Conservation (phyloP, 2,797 vertebrate species). For the Bradypodion ventrale region DNA sequence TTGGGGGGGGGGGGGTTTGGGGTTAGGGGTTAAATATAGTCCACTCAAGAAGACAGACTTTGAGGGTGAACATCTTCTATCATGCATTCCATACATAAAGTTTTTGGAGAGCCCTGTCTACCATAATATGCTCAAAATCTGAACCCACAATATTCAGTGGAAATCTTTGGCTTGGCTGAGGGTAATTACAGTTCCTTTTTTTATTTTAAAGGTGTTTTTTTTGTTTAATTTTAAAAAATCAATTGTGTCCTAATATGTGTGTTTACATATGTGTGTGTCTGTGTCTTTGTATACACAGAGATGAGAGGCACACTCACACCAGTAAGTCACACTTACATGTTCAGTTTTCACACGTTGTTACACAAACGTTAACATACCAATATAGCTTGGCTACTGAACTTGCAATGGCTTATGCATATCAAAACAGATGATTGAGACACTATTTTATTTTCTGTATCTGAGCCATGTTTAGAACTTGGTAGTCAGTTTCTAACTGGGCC, state of each 20-base stretch:
- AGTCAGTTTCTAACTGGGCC: background rate
- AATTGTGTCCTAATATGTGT: background rate
- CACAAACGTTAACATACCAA: constrained; percentile 13
- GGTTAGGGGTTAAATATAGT: too few species aligned
- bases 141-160: background rate
- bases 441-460: background rate
- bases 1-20: too few species aligned
- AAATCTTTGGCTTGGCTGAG: constrained; percentile 11
- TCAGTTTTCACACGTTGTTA: background rate
- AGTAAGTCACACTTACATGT: constrained; percentile 3
- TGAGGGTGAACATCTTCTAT: background rate
- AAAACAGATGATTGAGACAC: background rate
- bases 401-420: constrained; percentile 13
- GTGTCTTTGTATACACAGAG: background rate
- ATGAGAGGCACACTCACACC: background rate
- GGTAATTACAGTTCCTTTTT: constrained; percentile 20
- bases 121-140: background rate
- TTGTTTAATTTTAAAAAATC: too few species aligned
- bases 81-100: background rate
- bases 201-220: background rate
- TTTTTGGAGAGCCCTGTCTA: background rate
- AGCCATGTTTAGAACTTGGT: background rate
- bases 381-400: background rate
- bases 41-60: background rate
- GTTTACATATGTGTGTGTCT: background rate